A percentile compares a stretch with the other conserved stretches of the same genome.
phyloP scores from a whole-genome alignment of 2,797 vertebrate genomes.

The Oophaga sylvatica region DNA sequence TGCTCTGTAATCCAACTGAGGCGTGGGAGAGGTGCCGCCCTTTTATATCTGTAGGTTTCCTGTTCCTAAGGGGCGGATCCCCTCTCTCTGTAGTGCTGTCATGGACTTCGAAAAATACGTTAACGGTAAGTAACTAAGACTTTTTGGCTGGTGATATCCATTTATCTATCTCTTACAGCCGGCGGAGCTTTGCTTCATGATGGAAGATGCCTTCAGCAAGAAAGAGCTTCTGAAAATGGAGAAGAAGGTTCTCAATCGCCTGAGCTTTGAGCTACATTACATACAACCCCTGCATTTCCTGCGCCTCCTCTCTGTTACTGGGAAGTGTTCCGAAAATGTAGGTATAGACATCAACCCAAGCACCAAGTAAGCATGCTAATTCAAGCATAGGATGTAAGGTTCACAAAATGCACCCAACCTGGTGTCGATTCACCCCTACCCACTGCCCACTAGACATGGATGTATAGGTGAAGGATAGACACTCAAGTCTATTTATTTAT shows the following conservation, averaged over 20 bases:
- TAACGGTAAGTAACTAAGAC: too few relatives aligned
- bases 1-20: too few relatives aligned
- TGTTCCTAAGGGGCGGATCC: too few relatives aligned
- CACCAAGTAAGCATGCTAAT: not conserved
- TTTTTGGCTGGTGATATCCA: not conserved
- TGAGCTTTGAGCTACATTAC: slow-evolving; percentile 80
- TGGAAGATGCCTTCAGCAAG: slow-evolving; percentile 80
- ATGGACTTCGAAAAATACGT: too few relatives aligned
- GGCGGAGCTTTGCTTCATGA: slow-evolving; percentile 83
- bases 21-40: too few relatives aligned
- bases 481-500: too few relatives aligned
- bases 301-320: slow-evolving; percentile 75
- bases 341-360: not conserved
- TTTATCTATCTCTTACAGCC: slow-evolving; percentile 69
- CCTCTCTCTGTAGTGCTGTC: too few relatives aligned
- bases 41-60: too few relatives aligned
- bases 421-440: too few relatives aligned
- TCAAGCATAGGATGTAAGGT: not conserved
- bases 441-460: too few relatives aligned
- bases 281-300: slow-evolving; percentile 81
- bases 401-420: too few relatives aligned
- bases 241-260: slow-evolving; percentile 77
- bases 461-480: too few relatives aligned
- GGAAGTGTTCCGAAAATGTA: slow-evolving; percentile 76
- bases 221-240: slow-evolving; percentile 84